Percentiles rank a stretch among this genome's conserved stretches.
Evolutionary conservation across 2,113 vertebrate species (phyloP).

Genomic region (Potamarius usumacintae): DNA sequence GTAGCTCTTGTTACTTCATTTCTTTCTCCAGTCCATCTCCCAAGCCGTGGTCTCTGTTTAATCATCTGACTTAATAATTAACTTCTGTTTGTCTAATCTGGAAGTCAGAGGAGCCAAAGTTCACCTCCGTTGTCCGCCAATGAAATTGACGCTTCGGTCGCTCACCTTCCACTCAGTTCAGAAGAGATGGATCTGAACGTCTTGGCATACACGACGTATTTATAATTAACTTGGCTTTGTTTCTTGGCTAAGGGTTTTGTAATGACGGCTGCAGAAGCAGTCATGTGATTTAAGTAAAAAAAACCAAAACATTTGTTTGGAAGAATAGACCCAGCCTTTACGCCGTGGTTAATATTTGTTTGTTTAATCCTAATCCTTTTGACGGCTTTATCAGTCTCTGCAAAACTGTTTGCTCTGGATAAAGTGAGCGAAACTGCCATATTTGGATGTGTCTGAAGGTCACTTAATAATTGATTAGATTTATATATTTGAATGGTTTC

Average conservation of each 20-base stretch:
- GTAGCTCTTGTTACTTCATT: neutral
- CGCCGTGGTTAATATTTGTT: conserved; percentile 4
- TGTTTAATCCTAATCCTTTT: neutral
- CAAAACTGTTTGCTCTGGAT: conserved; percentile 27
- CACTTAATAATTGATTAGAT: conserved; percentile 54
- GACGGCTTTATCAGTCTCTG: neutral
- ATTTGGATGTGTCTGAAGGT: conserved; percentile 29
- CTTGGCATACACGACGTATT: neutral
- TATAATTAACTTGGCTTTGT: neutral
- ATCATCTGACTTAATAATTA: conserved; percentile 45
- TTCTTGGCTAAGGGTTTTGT: neutral
- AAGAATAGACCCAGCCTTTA: neutral
- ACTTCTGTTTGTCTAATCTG: conserved; percentile 31
- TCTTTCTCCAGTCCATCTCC: neutral
- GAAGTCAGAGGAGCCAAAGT: conserved; percentile 44
- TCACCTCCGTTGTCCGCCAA: conserved; percentile 45
- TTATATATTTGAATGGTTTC: conserved; percentile 44
- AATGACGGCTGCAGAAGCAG: neutral
- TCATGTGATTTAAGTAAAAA: neutral
- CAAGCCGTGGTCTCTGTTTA: neutral
- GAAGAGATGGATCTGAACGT: neutral
- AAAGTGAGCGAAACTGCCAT: neutral
- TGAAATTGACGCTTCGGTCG: neutral
- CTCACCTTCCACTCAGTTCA: conserved; percentile 8
- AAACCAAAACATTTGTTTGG: neutral